Evolutionary conservation across 1,140 invertebrate genomes (phyloP).

Genomic region (Cardiocondyla obscurior): DNA sequence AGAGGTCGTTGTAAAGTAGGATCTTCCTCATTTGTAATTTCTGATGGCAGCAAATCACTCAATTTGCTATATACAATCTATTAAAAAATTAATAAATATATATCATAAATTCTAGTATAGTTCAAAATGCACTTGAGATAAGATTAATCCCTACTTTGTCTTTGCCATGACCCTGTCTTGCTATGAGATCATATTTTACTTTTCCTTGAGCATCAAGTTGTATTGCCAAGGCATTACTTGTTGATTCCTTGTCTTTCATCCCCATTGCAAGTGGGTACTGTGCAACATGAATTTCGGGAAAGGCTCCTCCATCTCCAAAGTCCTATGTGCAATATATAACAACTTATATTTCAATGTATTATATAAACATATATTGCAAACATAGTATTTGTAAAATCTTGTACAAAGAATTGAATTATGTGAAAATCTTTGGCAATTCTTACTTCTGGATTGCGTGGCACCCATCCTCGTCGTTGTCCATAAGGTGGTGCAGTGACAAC

Average conservation of each 20-base stretch:
- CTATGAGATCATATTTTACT: conserved; percentile 98
- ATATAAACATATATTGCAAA: not conserved
- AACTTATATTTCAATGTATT: not conserved
- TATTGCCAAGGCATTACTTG: conserved; percentile 96
- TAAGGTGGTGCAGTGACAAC: conserved; percentile 96
- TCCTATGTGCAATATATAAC: conserved; percentile 82
- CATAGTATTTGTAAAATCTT: no score
- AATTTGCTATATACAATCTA: conserved; percentile 98
- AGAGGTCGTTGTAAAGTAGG: conserved; percentile 93
- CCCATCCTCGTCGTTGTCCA: conserved; percentile 97
- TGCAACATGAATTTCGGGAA: conserved; percentile 98
- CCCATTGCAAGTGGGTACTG: conserved; percentile 98
- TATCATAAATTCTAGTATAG: not conserved
- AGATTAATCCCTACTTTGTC: conserved; percentile 89
- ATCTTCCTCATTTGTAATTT: conserved; percentile 96
- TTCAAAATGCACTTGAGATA: not conserved
- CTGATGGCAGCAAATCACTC: conserved; percentile 96
- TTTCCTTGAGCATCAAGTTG: conserved; percentile 97
- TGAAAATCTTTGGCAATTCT: conserved; percentile 77
- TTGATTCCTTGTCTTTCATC: conserved; percentile 88
- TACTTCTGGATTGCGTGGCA: conserved; percentile 94
- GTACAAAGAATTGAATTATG: conserved; percentile 11
- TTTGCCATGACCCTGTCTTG: conserved; percentile 96
- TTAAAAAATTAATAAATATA: conserved; percentile 66
- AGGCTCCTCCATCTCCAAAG: conserved; percentile 98